Evolutionary conservation across 2,113 vertebrate species (phyloP).

Genomic region (Nanorana parkeri): DNA sequence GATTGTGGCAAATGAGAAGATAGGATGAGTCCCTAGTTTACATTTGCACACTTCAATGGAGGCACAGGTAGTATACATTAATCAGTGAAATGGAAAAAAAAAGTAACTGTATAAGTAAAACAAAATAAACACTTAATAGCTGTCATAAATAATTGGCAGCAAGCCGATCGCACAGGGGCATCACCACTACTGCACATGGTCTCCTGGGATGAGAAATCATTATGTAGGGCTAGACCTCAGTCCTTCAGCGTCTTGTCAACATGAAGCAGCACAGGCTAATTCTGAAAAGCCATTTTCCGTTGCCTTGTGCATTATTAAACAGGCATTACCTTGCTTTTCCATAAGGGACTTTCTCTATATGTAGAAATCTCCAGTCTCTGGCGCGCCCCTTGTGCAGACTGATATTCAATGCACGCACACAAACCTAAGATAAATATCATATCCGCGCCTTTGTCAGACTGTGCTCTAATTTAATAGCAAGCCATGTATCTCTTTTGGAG

Average conservation of each 20-base stretch:
- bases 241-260: not conserved
- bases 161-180: too few relatives aligned
- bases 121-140: too few relatives aligned
- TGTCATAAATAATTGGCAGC: too few relatives aligned
- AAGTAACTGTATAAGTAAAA: too few relatives aligned
- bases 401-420: not conserved
- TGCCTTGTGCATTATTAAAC: slow-evolving; percentile 58
- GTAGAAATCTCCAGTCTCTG: not conserved
- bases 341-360: slow-evolving; percentile 10
- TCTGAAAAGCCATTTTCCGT: slow-evolving; percentile 30
- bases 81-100: too few relatives aligned
- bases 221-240: not conserved
- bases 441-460: not conserved
- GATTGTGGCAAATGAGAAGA: too few relatives aligned
- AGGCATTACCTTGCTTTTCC: slow-evolving; percentile 17
- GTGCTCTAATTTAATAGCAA: slow-evolving; percentile 12
- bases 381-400: not conserved
- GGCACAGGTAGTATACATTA: too few relatives aligned
- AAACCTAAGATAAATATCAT: not conserved
- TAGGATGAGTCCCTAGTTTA: too few relatives aligned
- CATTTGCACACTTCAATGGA: too few relatives aligned
- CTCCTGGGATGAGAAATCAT: not conserved
- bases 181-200: not conserved
- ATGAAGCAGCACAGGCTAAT: not conserved
- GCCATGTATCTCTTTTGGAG: not conserved